Evolutionary conservation across 2,888 invertebrate genomes (phyloP).

Genomic region (Hypselothyrea guttata): DNA sequence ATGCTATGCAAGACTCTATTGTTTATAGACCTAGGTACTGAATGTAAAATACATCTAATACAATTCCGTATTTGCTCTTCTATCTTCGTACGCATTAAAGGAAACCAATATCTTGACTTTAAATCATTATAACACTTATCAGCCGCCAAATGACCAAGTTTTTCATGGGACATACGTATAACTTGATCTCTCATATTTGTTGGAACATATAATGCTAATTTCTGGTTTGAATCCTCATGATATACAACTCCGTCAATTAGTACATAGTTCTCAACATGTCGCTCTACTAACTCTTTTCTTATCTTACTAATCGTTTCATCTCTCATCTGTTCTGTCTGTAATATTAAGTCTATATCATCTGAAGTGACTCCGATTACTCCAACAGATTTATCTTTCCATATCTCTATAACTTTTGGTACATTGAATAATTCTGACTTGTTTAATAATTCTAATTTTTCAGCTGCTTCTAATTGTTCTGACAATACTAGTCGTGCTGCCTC

Average conservation of each 20-base stretch:
- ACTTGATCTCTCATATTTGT: neutral
- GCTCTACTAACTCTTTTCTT: neutral
- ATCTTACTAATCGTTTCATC: neutral
- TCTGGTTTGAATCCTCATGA: neutral
- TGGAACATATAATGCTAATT: neutral
- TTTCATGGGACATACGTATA: neutral
- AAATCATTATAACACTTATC: neutral
- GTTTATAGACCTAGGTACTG: neutral
- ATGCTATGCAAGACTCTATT: neutral
- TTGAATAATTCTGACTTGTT: too few species aligned
- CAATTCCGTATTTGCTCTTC: neutral
- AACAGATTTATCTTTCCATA: too few species aligned
- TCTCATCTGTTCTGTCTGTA: neutral
- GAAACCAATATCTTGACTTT: neutral
- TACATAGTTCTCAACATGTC: neutral
- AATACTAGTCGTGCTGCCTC: too few species aligned
- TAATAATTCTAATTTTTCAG: too few species aligned
- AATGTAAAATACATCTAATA: neutral
- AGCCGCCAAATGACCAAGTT: neutral
- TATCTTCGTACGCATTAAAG: neutral
- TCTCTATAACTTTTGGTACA: too few species aligned
- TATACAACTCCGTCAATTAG: neutral
- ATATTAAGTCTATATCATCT: too few species aligned
- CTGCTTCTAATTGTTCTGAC: too few species aligned
- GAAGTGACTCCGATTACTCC: too few species aligned